These are phyloP conservation scores for Hyles lineata DNA, from an alignment of 2,888 invertebrate species.

Conservation along the genomic window DNA sequence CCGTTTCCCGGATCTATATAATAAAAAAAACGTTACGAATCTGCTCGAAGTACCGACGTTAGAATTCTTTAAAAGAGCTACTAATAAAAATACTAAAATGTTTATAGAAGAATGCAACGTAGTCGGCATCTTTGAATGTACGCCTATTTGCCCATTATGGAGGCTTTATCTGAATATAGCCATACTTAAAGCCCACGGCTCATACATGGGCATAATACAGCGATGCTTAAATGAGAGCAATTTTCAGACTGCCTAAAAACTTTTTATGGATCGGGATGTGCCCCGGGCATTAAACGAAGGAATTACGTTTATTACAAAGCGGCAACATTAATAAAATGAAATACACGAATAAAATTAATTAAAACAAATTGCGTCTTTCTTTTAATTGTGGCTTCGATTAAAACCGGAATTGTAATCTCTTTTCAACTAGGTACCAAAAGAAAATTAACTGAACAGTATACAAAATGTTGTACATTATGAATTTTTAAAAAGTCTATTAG, in stretches of 20 bases:
- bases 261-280: background rate
- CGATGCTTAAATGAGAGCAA: background rate
- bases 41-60: background rate
- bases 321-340: too few species aligned
- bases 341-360: too few species aligned
- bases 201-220: background rate
- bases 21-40: background rate
- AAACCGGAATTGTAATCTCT: too few species aligned
- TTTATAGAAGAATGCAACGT: background rate
- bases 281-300: background rate
- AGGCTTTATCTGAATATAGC: constrained; percentile 17
- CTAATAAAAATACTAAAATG: background rate
- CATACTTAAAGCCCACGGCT: constrained; percentile 15
- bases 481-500: too few species aligned
- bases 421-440: too few species aligned
- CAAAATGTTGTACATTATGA: too few species aligned
- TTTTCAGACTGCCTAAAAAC: background rate
- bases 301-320: too few species aligned
- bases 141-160: constrained; percentile 6
- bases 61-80: background rate
- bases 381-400: too few species aligned
- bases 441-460: too few species aligned
- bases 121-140: constrained; percentile 1
- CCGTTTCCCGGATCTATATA: too few species aligned
- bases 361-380: too few species aligned